These are phyloP conservation scores for Artibeus jamaicensis DNA, from an alignment of 2,797 vertebrate genomes.

Conservation along the genomic window DNA sequence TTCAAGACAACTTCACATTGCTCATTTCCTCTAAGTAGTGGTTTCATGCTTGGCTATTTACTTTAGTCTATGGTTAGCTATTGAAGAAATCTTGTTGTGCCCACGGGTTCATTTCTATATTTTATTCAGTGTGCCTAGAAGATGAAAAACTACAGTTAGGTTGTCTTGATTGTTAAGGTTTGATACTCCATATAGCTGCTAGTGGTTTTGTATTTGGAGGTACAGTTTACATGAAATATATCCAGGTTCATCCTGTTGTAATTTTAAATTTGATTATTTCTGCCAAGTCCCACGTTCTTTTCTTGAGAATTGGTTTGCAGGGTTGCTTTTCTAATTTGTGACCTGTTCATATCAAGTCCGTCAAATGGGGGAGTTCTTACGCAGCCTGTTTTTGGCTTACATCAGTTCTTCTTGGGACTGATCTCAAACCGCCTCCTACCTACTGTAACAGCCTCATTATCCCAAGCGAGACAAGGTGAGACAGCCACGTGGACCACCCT, in stretches of 20 bases:
- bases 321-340: not conserved
- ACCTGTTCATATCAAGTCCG: not conserved
- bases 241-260: not conserved
- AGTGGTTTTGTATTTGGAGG: conserved; percentile 23
- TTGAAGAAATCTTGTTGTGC: not conserved
- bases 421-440: not conserved
- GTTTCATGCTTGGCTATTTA: not conserved
- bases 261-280: not conserved
- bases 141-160: not conserved
- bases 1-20: not conserved
- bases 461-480: not conserved
- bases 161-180: not conserved
- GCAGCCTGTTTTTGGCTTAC: not conserved
- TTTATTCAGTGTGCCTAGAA: not conserved
- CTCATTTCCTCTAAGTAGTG: not conserved
- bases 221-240: not conserved
- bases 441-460: not conserved
- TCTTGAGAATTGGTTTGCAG: not conserved
- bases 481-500: not conserved
- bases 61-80: not conserved
- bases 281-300: not conserved
- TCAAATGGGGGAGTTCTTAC: not conserved
- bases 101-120: not conserved
- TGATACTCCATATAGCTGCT: not conserved
- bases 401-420: not conserved